phyloP scores from a whole-genome alignment of 2,797 vertebrate genomes.

The Paramormyrops hopkinsi region DNA sequence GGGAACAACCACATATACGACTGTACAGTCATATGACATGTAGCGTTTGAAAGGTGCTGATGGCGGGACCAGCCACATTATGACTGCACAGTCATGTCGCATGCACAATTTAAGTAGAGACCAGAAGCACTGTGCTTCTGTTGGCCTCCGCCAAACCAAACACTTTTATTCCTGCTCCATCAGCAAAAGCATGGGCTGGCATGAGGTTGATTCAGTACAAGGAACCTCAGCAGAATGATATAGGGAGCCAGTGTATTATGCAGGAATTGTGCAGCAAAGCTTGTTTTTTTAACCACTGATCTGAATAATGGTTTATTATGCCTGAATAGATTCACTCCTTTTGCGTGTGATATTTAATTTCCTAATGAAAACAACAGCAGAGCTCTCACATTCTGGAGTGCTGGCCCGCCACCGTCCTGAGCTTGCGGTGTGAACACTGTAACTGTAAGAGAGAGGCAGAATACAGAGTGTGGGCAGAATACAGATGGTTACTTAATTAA shows the following conservation, averaged over 20 bases:
- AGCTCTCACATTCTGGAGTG: not conserved
- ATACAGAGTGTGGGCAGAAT: not conserved
- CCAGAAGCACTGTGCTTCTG: not conserved
- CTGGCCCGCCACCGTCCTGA: not conserved
- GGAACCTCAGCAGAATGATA: not conserved
- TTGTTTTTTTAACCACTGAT: not conserved
- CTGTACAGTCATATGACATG: not conserved
- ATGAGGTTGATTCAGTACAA: not conserved
- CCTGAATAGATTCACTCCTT: not conserved
- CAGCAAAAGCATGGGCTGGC: not conserved
- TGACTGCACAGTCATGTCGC: not conserved
- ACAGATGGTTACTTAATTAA: conserved; percentile 21
- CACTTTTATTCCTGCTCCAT: not conserved
- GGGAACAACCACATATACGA: too few species aligned
- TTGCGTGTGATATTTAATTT: not conserved
- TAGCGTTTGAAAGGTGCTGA: not conserved
- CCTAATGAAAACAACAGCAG: not conserved
- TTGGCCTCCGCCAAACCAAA: not conserved
- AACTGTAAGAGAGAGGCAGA: not conserved
- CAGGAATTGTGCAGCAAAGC: not conserved
- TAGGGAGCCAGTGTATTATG: not conserved
- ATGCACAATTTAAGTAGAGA: not conserved
- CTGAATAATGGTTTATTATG: not conserved
- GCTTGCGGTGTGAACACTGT: not conserved
- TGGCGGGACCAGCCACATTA: not conserved